Evolutionary conservation across 2,797 vertebrate species (phyloP).

Genomic region (Sphenopsis melanotis): DNA sequence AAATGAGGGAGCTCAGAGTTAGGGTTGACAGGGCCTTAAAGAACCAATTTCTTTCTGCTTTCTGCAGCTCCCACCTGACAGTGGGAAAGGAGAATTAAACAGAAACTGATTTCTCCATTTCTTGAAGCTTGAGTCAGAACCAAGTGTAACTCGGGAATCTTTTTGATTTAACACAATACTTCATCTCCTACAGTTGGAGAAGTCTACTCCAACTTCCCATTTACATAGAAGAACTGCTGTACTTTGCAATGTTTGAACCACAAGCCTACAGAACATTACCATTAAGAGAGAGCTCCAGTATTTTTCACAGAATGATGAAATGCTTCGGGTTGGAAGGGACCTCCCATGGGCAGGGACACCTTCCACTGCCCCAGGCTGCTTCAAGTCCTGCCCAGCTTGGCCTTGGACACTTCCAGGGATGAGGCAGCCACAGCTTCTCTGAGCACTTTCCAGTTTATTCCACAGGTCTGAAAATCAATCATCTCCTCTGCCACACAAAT

Average conservation of each 20-base stretch:
- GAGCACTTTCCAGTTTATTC: not conserved
- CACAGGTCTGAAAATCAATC: not conserved
- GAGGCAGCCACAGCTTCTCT: not conserved
- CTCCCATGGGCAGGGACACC: not conserved
- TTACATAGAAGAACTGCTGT: rapidly evolving
- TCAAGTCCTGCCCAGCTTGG: not conserved
- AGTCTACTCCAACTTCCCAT: not conserved
- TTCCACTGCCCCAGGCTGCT: not conserved
- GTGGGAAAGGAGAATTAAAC: not conserved
- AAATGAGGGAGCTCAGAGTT: not conserved
- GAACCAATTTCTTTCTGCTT: not conserved
- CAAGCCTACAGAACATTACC: not conserved
- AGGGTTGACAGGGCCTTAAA: not conserved
- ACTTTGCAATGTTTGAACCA: not conserved
- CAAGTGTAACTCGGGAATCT: not conserved
- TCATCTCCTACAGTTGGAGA: not conserved
- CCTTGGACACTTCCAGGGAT: not conserved
- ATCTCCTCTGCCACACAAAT: not conserved
- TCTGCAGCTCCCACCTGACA: not conserved
- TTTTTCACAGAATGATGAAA: not conserved
- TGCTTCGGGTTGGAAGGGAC: not conserved
- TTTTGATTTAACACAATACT: not conserved
- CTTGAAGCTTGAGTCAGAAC: not conserved
- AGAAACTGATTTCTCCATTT: not conserved
- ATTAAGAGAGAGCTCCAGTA: not conserved